phyloP scores from a whole-genome alignment of 2,797 vertebrate species.

The Allobates femoralis region DNA sequence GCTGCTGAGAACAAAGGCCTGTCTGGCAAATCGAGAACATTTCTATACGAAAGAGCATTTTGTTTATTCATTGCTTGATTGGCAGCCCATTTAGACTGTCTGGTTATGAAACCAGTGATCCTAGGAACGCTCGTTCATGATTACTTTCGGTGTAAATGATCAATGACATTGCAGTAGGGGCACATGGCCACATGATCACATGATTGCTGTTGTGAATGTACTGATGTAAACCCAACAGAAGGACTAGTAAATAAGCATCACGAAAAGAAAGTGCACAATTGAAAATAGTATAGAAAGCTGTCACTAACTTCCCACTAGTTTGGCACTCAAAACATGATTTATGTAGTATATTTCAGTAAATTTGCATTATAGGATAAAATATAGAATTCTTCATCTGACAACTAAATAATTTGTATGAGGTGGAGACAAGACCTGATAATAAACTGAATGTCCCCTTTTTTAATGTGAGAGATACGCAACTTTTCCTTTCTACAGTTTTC shows the following conservation, averaged over 20 bases:
- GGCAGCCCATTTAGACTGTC: too few species aligned
- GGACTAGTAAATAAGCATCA: background rate
- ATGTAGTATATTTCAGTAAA: background rate
- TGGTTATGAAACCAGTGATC: too few species aligned
- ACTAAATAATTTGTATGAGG: background rate
- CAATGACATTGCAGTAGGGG: too few species aligned
- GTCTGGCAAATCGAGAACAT: too few species aligned
- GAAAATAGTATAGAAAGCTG: background rate
- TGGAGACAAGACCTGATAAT: background rate
- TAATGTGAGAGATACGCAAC: background rate
- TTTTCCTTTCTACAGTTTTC: slow-evolving; percentile 24
- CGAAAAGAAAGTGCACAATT: background rate
- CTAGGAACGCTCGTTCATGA: too few species aligned
- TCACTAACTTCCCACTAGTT: background rate
- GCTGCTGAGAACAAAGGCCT: too few species aligned
- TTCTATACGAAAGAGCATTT: too few species aligned
- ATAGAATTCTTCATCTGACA: background rate
- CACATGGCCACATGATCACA: too few species aligned
- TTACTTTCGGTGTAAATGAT: too few species aligned
- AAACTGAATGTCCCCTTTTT: background rate
- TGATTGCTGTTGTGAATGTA: too few species aligned
- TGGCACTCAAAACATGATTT: background rate
- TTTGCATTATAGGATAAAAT: background rate
- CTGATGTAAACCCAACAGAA: background rate
- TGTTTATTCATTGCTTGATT: too few species aligned